A percentile compares a stretch with the other conserved stretches of the same genome.
phyloP scores from a whole-genome alignment of 1,140 invertebrate species.

The Heliconius congener region DNA sequence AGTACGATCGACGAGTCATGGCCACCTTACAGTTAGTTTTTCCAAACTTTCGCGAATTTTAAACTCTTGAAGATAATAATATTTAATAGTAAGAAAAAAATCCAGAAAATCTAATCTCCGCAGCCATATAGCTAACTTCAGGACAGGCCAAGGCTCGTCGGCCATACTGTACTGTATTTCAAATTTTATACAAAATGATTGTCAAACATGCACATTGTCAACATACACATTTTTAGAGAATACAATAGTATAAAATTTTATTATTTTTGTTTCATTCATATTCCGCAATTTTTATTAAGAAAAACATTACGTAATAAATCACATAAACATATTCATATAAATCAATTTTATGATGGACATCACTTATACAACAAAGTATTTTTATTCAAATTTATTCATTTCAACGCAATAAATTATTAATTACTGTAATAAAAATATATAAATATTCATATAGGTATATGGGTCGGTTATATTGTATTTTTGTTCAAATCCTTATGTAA shows the following conservation, averaged over 20 bases:
- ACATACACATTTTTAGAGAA: background rate
- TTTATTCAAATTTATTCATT: slow-evolving; percentile 7
- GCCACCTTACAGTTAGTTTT: background rate
- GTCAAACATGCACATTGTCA: background rate
- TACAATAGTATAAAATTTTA: background rate
- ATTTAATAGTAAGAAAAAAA: too few relatives aligned
- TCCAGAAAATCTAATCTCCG: too few relatives aligned
- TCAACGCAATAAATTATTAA: background rate
- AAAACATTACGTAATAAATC: background rate
- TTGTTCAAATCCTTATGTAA: background rate
- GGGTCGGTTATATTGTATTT: background rate
- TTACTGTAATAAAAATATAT: background rate
- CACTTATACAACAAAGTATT: background rate
- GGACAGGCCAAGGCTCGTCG: too few relatives aligned
- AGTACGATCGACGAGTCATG: too few relatives aligned
- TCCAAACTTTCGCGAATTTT: background rate
- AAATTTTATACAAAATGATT: background rate
- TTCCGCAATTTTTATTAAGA: background rate
- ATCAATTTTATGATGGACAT: background rate
- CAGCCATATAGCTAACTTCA: too few relatives aligned
- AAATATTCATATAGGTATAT: background rate
- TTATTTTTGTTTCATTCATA: background rate
- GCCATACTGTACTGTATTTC: too few relatives aligned
- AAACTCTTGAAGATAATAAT: too few relatives aligned
- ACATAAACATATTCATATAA: background rate